Conservation (phyloP, 2,113 vertebrate species). For the Pycnonotus jocosus region DNA sequence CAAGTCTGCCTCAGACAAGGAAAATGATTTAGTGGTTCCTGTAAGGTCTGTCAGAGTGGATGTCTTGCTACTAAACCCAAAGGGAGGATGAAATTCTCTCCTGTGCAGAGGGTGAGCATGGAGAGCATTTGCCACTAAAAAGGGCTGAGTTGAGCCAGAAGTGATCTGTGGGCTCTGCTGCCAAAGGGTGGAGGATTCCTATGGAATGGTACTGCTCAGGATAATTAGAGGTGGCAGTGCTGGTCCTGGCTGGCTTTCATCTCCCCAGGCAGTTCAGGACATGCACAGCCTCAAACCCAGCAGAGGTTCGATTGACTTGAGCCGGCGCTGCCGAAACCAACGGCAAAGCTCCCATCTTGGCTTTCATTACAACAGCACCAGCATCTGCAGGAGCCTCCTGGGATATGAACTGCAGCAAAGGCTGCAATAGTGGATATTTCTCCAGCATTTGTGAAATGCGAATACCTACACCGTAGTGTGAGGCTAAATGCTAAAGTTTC, state of each 20-base stretch:
- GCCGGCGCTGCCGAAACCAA: accelerated
- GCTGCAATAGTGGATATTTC: background rate
- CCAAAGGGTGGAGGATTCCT: background rate
- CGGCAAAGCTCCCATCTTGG: background rate
- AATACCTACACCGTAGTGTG: accelerated
- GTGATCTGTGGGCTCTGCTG: background rate
- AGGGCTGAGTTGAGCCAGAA: background rate
- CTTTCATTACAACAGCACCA: background rate
- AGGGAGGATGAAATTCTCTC: background rate
- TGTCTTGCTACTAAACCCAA: background rate
- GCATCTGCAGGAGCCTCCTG: background rate
- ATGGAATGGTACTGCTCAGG: background rate
- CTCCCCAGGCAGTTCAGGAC: background rate
- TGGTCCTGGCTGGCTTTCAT: background rate
- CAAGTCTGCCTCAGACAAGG: background rate
- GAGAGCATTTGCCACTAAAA: background rate
- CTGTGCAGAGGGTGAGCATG: background rate
- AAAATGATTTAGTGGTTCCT: background rate
- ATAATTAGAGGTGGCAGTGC: background rate
- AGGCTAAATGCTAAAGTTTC: background rate
- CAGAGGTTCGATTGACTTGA: background rate
- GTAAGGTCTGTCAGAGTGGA: background rate
- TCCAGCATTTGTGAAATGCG: background rate
- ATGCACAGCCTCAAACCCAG: background rate
- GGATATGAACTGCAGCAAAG: background rate